Evolutionary conservation across 2,113 vertebrate genomes (phyloP).

Genomic region (Perccottus glenii): DNA sequence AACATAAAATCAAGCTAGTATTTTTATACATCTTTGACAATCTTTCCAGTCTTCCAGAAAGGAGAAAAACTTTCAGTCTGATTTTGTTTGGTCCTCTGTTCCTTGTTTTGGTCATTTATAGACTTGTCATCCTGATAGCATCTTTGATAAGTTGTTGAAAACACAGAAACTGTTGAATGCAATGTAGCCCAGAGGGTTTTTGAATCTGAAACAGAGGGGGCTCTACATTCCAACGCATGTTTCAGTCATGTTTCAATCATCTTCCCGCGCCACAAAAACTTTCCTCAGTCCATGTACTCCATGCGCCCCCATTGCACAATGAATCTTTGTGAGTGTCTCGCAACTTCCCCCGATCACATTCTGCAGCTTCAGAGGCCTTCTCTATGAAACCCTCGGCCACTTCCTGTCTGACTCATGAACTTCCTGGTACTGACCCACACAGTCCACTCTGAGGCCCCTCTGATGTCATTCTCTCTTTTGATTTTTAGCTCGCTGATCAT

Average conservation of each 20-base stretch:
- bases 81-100: not conserved
- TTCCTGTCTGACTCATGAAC: constrained; percentile 63
- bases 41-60: no score
- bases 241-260: constrained; percentile 64
- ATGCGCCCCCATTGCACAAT: constrained; percentile 54
- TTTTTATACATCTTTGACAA: no score
- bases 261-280: constrained; percentile 52
- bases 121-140: not conserved
- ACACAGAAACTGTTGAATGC: constrained; percentile 45
- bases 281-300: constrained; percentile 56
- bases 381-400: constrained; percentile 48
- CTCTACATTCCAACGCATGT: constrained; percentile 54
- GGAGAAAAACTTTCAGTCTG: not conserved
- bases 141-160: constrained; percentile 19
- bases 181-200: constrained; percentile 61
- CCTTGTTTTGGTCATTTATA: not conserved
- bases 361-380: constrained; percentile 50
- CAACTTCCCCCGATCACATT: constrained; percentile 55
- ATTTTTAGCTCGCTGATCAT: constrained; percentile 39
- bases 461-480: constrained; percentile 68
- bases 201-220: constrained; percentile 59
- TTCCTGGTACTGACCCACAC: constrained; percentile 50
- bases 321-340: constrained; percentile 57
- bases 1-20: no score
- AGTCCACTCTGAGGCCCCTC: constrained; percentile 33